Evolutionary conservation across 2,113 vertebrate genomes (phyloP).

Genomic region (Ctenomys sociabilis): DNA sequence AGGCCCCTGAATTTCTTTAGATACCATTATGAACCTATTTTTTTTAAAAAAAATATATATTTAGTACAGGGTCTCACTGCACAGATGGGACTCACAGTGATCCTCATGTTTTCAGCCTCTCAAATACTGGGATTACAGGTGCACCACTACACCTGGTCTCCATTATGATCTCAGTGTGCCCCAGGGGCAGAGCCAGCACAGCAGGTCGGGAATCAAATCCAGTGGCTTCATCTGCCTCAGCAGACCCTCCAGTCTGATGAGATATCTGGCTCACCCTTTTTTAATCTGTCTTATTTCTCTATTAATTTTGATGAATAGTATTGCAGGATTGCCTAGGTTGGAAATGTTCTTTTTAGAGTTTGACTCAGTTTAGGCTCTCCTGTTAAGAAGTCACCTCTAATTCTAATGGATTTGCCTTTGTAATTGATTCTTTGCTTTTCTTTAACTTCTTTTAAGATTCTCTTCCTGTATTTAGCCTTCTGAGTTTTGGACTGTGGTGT

Average conservation of each 20-base stretch:
- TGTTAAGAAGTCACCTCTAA: neutral
- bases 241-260: too few species aligned
- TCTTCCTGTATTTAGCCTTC: neutral
- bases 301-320: neutral
- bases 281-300: neutral
- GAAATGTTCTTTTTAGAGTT: neutral
- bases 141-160: too few species aligned
- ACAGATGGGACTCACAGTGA: too few species aligned
- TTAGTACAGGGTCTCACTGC: too few species aligned
- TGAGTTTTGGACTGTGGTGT: neutral
- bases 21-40: neutral
- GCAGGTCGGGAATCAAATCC: too few species aligned
- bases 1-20: too few species aligned
- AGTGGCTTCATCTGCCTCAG: too few species aligned
- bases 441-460: neutral
- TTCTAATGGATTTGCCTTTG: neutral
- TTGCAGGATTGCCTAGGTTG: neutral
- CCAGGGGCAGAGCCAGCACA: too few species aligned
- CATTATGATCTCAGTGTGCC: too few species aligned
- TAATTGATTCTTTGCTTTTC: neutral
- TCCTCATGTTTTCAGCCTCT: too few species aligned
- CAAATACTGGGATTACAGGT: too few species aligned
- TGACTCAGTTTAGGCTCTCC: neutral
- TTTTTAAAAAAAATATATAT: neutral
- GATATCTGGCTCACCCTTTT: too few species aligned